Percentiles rank a stretch among this genome's conserved stretches.
Conservation (phyloP, 2,888 invertebrate genomes). For the Merodon equestris region DNA sequence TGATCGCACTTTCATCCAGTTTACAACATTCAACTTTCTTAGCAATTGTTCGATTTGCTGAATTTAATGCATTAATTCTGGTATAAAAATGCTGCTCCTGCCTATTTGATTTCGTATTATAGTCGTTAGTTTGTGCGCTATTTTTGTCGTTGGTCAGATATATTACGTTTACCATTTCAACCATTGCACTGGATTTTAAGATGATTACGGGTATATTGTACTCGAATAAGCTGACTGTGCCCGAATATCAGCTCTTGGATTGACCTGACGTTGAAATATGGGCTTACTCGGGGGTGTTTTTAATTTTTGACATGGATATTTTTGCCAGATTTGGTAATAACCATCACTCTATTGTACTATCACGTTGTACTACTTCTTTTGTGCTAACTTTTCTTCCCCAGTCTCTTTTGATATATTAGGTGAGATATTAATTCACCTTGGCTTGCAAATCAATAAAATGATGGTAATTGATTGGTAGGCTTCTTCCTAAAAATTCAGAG, state of each 20-base stretch:
- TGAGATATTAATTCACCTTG: not conserved
- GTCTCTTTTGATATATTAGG: not conserved
- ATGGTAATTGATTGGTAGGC: no score
- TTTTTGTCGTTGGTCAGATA: not conserved
- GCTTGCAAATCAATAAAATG: no score
- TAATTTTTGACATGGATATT: no score
- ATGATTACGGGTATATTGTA: not conserved
- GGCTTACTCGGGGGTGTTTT: not conserved
- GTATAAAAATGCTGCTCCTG: not conserved
- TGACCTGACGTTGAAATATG: not conserved
- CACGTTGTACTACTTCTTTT: constrained; percentile 22
- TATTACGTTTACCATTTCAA: constrained; percentile 2
- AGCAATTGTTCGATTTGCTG: not conserved
- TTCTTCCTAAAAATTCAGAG: constrained; percentile 17
- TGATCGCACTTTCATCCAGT: not conserved
- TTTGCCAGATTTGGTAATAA: constrained; percentile 1
- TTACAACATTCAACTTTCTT: not conserved
- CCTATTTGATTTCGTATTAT: not conserved
- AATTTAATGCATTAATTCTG: not conserved
- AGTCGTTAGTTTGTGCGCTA: not conserved
- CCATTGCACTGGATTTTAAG: constrained; percentile 2
- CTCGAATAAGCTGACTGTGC: not conserved
- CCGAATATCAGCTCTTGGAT: not conserved
- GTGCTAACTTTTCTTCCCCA: not conserved
- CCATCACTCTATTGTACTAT: constrained; percentile 8